Evolutionary conservation across 2,113 vertebrate genomes (phyloP).

Genomic region (Corythoichthys haematopterus): DNA sequence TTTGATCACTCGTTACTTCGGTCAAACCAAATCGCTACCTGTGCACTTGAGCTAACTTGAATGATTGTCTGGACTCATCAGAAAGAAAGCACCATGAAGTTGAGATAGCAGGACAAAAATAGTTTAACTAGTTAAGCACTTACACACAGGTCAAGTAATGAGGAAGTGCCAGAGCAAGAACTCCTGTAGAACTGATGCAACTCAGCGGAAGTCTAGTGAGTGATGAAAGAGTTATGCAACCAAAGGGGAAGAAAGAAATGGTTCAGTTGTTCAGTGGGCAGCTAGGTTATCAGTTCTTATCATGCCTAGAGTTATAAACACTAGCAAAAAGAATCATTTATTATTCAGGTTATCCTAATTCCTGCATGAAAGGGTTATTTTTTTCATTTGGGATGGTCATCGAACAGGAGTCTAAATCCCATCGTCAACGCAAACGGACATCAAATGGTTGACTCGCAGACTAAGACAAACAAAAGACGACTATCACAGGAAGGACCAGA

Average conservation of each 20-base stretch:
- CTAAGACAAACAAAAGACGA: conserved; percentile 18
- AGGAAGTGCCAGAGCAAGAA: conserved; percentile 44
- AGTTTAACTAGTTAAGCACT: not conserved
- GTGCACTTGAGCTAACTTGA: not conserved
- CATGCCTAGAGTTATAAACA: too few relatives aligned
- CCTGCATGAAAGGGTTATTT: not conserved
- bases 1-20: conserved; percentile 45
- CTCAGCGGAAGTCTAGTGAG: conserved; percentile 9
- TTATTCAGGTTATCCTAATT: too few relatives aligned
- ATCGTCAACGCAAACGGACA: not conserved
- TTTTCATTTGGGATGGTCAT: not conserved
- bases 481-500: conserved; percentile 42
- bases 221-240: not conserved
- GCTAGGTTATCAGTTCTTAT: too few relatives aligned
- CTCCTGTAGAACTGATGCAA: conserved; percentile 38
- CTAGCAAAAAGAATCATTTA: too few relatives aligned
- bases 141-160: not conserved
- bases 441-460: not conserved
- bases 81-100: not conserved
- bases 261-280: too few relatives aligned
- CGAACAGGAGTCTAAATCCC: not conserved
- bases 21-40: not conserved
- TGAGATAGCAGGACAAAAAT: not conserved
- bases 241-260: not conserved
- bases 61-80: not conserved